Evolutionary conservation across 2,113 vertebrate species (phyloP), one percentile per base, ranked within the genome.

Genomic region (Ctenomys sociabilis): DNA sequence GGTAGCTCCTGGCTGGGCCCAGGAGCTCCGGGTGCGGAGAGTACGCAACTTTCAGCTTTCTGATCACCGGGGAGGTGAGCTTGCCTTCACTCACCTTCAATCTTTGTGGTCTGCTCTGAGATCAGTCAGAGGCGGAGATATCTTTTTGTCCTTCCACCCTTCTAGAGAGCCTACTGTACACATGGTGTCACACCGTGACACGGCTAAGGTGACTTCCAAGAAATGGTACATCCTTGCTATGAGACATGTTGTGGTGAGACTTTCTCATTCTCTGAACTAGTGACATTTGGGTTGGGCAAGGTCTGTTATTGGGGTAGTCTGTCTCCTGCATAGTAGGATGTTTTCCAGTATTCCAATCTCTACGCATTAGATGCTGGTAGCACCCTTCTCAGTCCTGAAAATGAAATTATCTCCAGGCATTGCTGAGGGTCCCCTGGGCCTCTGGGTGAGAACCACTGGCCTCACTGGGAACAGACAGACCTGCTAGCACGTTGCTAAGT

Each of bases 371-470:
- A 88, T 80, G 49, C 30, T 54, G 37, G 49, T 8, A 73, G 66
- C 12, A 78, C 17, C 5, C 3, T 9, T 4, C 11, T 66, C 14
- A 70, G 35, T 68, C 52, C 52, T 82, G 91, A 86, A 30, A 61
- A 92, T 83, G 88, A 84, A 92, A 59, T 13, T 68, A 49, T 81
- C 49, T 94, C 17, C n/a, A 94, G 63, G 84, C 43, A 68, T 19
- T 94, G 77, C n/a, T 43, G 70, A 84, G 28, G 87, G 75, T 77
- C 63, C 7, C 54, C 28, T 16, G 43, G 26, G 32, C 30, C 28
- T 83, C 52, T 24, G 10, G 54, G 64, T 82, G 78, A 94, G 73
- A 96, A 88, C 54, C 4, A 4, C 49, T 85, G 61, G 52, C 80
- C 54, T 96, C 28, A 26, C 13, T 83, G 37, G 73, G 64, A 90